Evolutionary conservation across 1,140 invertebrate species (phyloP).

Genomic region (Triops cancriformis): DNA sequence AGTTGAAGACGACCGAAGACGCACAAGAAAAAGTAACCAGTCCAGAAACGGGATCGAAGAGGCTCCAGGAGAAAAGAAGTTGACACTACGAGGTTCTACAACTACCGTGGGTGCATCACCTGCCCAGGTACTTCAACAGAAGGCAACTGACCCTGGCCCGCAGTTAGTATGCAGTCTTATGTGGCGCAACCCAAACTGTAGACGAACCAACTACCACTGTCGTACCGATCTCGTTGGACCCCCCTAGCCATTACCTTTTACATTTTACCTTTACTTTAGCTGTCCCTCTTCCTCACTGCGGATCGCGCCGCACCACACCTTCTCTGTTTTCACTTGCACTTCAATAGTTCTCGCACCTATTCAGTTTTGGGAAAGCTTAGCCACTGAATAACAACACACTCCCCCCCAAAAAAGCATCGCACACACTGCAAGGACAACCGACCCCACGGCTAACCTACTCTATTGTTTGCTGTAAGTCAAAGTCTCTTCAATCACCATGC

Average conservation of each 20-base stretch:
- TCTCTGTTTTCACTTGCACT: background rate
- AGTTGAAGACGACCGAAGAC: no score
- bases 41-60: background rate
- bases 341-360: no score
- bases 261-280: background rate
- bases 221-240: background rate
- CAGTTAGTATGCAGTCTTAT: slow-evolving; percentile 2
- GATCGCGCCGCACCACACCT: background rate
- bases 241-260: background rate
- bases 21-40: background rate
- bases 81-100: background rate
- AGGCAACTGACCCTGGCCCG: slow-evolving; percentile 8
- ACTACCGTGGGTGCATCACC: background rate
- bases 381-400: no score
- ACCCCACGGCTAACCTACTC: no score
- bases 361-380: no score
- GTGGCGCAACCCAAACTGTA: background rate
- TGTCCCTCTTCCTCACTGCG: background rate
- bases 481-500: no score
- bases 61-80: background rate
- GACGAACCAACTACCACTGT: background rate
- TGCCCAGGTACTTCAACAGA: background rate
- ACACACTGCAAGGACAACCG: no score
- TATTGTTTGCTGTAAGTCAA: no score
- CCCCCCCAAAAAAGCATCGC: no score